These are phyloP conservation scores for Augiades crinisus DNA, from an alignment of 2,888 invertebrate genomes.

Conservation along the genomic window DNA sequence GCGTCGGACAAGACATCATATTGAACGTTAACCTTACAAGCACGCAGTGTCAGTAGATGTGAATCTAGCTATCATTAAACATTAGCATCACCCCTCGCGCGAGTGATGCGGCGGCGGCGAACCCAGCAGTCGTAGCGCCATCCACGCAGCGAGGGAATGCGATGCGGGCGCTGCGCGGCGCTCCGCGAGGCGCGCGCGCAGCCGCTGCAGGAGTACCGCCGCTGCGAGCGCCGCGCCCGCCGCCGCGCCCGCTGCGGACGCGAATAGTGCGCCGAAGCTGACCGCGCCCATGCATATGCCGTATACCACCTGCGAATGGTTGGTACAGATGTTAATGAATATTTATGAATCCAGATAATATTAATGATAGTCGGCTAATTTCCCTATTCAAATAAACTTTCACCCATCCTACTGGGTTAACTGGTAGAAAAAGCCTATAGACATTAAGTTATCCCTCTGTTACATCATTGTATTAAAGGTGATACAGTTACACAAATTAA, in stretches of 20 bases:
- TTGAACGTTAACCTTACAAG: too few species aligned
- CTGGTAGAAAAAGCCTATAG: too few species aligned
- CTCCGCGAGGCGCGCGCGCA: conserved; percentile 87
- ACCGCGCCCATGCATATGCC: conserved; percentile 95
- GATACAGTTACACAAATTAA: too few species aligned
- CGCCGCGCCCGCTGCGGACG: conserved; percentile 92
- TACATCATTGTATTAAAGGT: too few species aligned
- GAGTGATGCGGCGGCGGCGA: conserved; percentile 62
- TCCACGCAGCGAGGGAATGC: conserved; percentile 87
- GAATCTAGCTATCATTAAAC: background rate
- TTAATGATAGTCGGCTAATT: too few species aligned
- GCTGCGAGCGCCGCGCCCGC: conserved; percentile 93
- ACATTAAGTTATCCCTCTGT: too few species aligned
- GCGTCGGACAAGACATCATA: too few species aligned
- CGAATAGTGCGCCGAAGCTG: conserved; percentile 93
- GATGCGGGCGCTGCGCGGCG: conserved; percentile 75
- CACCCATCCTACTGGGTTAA: too few species aligned
- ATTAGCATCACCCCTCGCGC: conserved; percentile 53
- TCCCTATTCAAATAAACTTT: too few species aligned
- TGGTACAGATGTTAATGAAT: too few species aligned
- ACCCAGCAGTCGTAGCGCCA: conserved; percentile 85
- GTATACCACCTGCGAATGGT: conserved; percentile 86
- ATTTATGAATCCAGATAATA: too few species aligned
- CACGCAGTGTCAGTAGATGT: too few species aligned
- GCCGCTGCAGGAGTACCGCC: conserved; percentile 90